phyloP scores from a whole-genome alignment of 1,140 invertebrate genomes.

The Steinernema feltiae region DNA sequence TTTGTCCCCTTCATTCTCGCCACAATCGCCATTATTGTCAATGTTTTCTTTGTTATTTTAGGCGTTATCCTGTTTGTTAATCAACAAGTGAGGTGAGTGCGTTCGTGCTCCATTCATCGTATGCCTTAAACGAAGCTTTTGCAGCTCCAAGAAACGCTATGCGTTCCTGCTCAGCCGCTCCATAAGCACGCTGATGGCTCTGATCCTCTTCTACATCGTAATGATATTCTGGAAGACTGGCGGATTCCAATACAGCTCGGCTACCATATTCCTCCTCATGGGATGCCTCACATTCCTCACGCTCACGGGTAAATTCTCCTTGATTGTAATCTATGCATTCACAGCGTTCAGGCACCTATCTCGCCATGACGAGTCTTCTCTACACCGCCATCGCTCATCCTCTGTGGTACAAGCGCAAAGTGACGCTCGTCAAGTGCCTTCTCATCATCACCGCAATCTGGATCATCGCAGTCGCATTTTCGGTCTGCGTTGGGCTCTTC shows the following conservation, averaged over 20 bases:
- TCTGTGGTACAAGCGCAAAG: not conserved
- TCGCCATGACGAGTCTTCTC: constrained; percentile 2
- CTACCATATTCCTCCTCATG: not conserved
- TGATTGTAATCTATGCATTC: not conserved
- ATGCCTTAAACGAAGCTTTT: not conserved
- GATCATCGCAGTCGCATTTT: not conserved
- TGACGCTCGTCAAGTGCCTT: not conserved
- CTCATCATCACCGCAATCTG: not conserved
- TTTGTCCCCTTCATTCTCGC: not conserved
- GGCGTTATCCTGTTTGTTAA: not conserved
- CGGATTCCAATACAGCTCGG: constrained; percentile 7
- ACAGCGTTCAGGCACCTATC: not conserved
- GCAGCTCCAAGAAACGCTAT: not conserved
- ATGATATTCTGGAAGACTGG: constrained; percentile 7
- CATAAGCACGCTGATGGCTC: not conserved
- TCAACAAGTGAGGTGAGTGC: not conserved
- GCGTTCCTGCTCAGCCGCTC: not conserved
- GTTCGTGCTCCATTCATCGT: not conserved
- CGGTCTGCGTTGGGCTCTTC: not conserved
- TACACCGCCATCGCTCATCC: not conserved
- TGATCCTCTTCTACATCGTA: constrained; percentile 8
- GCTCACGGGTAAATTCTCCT: not conserved
- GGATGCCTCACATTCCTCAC: not conserved
- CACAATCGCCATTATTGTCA: not conserved
- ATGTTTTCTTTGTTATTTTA: not conserved